phyloP scores from a whole-genome alignment of 2,888 invertebrate species.

The Crematogaster levior region DNA sequence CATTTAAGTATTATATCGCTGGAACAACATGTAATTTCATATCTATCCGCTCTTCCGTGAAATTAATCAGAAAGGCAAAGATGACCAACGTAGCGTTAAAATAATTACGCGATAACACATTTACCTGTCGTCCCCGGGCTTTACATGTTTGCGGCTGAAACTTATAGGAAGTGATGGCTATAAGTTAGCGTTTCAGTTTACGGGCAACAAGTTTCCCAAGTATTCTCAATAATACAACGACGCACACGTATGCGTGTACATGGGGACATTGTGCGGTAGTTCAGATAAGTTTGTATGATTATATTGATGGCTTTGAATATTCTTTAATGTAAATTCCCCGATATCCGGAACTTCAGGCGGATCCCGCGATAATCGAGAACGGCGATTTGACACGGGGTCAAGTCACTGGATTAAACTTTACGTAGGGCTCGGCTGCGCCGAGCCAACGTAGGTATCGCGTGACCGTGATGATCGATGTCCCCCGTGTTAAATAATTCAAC shows the following conservation, averaged over 20 bases:
- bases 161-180: constrained; percentile 39
- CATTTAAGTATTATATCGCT: constrained; percentile 46
- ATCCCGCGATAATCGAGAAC: constrained; percentile 70
- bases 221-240: background rate
- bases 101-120: constrained; percentile 56
- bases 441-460: constrained; percentile 74
- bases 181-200: constrained; percentile 19
- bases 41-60: constrained; percentile 50
- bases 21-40: constrained; percentile 59
- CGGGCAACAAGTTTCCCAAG: constrained; percentile 29
- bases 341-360: constrained; percentile 13
- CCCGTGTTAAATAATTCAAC: constrained; percentile 80
- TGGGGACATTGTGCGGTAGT: background rate
- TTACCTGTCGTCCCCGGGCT: constrained; percentile 40
- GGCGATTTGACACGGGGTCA: constrained; percentile 69
- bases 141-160: constrained; percentile 35
- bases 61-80: constrained; percentile 57
- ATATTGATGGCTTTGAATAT: constrained; percentile 45
- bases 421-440: constrained; percentile 48
- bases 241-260: background rate
- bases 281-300: constrained; percentile 10
- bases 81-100: constrained; percentile 52
- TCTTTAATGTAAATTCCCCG: constrained; percentile 8
- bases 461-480: constrained; percentile 80
- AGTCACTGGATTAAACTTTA: constrained; percentile 56